These are phyloP conservation scores for Montipora capricornis DNA, from an alignment of 64 coral and sea anemone species.

Conservation along the genomic window DNA sequence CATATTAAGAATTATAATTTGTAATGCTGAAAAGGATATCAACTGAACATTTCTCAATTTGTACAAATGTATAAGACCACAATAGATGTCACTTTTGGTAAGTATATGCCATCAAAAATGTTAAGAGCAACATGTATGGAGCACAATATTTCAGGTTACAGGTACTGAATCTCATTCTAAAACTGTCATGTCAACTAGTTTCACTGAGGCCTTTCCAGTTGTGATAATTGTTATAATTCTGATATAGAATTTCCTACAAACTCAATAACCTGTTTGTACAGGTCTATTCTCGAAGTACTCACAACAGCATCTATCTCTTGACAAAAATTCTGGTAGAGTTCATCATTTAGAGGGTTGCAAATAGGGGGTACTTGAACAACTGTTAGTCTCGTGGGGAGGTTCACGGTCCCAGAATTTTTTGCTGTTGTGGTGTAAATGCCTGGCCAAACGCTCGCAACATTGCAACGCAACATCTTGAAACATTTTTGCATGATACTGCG, in stretches of 20 bases:
- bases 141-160: background rate
- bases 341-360: background rate
- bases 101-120: background rate
- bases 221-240: background rate
- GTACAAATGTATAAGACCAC: background rate
- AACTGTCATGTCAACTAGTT: background rate
- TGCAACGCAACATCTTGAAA: too few species aligned
- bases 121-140: background rate
- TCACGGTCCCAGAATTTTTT: background rate
- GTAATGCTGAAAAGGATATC: too few species aligned
- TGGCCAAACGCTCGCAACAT: too few species aligned
- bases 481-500: too few species aligned
- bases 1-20: too few species aligned
- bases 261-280: slow-evolving; percentile 6
- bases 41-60: background rate
- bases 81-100: background rate
- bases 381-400: background rate
- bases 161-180: background rate
- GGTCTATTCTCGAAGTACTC: background rate
- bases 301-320: background rate
- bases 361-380: background rate
- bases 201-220: background rate
- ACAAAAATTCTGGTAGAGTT: background rate
- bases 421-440: background rate
- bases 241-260: background rate